Evolutionary conservation across 2,888 invertebrate genomes (phyloP).

Genomic region (Bombyx huttoni): DNA sequence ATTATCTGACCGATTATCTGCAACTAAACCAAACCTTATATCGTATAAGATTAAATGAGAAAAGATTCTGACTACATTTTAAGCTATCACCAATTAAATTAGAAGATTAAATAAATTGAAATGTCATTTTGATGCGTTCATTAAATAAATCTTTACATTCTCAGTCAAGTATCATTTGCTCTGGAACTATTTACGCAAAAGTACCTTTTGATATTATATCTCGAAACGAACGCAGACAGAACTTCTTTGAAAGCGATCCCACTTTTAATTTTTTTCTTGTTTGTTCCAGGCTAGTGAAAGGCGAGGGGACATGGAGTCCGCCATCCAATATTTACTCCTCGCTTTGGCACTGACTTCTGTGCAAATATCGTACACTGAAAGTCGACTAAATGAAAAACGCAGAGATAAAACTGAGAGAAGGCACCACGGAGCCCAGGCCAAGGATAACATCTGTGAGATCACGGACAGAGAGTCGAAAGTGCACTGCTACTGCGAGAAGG

Average conservation of each 20-base stretch:
- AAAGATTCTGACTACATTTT: neutral
- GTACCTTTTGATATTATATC: neutral
- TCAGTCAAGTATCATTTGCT: conserved; percentile 8
- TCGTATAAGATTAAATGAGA: neutral
- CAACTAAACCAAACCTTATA: neutral
- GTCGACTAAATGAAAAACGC: conserved; percentile 68
- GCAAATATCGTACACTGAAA: conserved; percentile 68
- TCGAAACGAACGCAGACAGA: neutral
- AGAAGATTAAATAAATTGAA: neutral
- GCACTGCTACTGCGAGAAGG: conserved; percentile 78
- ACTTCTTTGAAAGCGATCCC: neutral
- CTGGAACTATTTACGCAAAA: neutral
- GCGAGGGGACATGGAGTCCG: conserved; percentile 51
- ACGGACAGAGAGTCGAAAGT: conserved; percentile 69
- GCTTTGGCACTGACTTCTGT: conserved; percentile 64
- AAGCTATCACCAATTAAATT: neutral
- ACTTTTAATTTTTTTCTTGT: conserved; percentile 22
- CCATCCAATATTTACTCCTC: conserved; percentile 65
- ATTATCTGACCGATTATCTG: neutral
- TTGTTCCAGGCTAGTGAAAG: conserved; percentile 52
- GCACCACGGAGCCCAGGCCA: conserved; percentile 44
- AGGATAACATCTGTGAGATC: conserved; percentile 74
- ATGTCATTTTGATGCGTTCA: neutral
- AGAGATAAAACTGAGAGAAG: conserved; percentile 63
- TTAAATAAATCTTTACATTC: neutral